Percentiles rank a stretch among this genome's conserved stretches.
Conservation (phyloP, 2,888 invertebrate genomes). For the Lycia hirtaria region DNA sequence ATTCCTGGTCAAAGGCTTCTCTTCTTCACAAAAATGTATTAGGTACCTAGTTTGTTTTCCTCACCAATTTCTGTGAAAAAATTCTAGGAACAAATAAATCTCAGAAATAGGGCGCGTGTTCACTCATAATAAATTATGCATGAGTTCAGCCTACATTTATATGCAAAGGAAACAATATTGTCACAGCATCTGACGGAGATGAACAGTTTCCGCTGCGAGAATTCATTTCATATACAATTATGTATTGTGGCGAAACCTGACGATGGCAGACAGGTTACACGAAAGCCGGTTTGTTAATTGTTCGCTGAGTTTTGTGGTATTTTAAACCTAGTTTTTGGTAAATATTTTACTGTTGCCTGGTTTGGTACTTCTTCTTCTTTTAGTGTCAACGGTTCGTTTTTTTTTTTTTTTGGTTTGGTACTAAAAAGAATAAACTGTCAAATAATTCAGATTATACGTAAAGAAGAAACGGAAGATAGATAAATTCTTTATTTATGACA, state of each 20-base stretch:
- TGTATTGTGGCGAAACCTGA: background rate
- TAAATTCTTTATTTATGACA: too few relatives aligned
- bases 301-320: background rate
- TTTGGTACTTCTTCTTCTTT: too few relatives aligned
- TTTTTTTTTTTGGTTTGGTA: too few relatives aligned
- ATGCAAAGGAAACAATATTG: slow-evolving; percentile 53
- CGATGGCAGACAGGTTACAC: slow-evolving; percentile 7
- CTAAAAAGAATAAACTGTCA: too few relatives aligned
- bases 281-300: slow-evolving; percentile 1
- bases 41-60: too few relatives aligned
- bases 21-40: too few relatives aligned
- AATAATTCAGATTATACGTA: too few relatives aligned
- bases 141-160: slow-evolving; percentile 29
- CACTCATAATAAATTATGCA: slow-evolving; percentile 22
- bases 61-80: too few relatives aligned
- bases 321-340: background rate
- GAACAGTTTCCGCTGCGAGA: slow-evolving; percentile 50
- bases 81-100: slow-evolving; percentile 13
- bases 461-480: too few relatives aligned
- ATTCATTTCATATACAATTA: slow-evolving; percentile 18
- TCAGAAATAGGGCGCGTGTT: slow-evolving; percentile 17
- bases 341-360: background rate
- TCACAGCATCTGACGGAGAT: slow-evolving; percentile 47
- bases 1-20: too few relatives aligned
- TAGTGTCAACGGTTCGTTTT: too few relatives aligned